phyloP scores from a whole-genome alignment of 2,888 invertebrate species.

The Ochlodes sylvanus region DNA sequence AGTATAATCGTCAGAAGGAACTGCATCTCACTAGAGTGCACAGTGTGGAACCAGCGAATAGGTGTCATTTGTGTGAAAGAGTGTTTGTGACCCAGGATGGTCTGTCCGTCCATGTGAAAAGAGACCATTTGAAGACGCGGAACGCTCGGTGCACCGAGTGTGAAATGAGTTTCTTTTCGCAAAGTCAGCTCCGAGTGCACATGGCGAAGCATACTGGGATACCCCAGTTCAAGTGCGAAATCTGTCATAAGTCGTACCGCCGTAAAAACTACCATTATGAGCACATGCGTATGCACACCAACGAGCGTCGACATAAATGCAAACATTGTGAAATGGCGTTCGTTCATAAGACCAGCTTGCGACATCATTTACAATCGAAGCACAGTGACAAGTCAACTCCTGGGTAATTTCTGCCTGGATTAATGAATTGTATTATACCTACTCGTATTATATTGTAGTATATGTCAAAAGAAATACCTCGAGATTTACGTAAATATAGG shows the following conservation, averaged over 20 bases:
- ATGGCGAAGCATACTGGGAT: conserved; percentile 57
- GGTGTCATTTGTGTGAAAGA: conserved; percentile 60
- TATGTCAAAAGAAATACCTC: too few relatives aligned
- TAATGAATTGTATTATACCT: neutral
- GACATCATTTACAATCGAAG: neutral
- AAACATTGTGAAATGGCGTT: conserved; percentile 74
- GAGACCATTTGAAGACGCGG: conserved; percentile 64
- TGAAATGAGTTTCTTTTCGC: conserved; percentile 59
- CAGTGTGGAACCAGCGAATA: conserved; percentile 57
- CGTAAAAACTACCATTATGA: conserved; percentile 58
- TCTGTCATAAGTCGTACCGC: conserved; percentile 68
- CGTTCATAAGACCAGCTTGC: conserved; percentile 61
- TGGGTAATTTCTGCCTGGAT: neutral
- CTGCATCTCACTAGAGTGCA: conserved; percentile 63
- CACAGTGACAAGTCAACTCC: neutral
- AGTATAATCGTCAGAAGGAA: conserved; percentile 63
- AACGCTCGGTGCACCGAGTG: conserved; percentile 57
- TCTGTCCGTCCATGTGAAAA: conserved; percentile 63
- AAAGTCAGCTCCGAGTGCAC: conserved; percentile 53
- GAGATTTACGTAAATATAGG: neutral
- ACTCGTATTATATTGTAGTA: neutral
- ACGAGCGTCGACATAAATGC: conserved; percentile 70
- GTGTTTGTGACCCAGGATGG: conserved; percentile 47
- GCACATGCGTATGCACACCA: conserved; percentile 62
- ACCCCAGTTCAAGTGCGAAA: conserved; percentile 59